These are phyloP conservation scores for Illadopsis cleaveri DNA, from an alignment of 2,113 vertebrate species.

Conservation along the genomic window DNA sequence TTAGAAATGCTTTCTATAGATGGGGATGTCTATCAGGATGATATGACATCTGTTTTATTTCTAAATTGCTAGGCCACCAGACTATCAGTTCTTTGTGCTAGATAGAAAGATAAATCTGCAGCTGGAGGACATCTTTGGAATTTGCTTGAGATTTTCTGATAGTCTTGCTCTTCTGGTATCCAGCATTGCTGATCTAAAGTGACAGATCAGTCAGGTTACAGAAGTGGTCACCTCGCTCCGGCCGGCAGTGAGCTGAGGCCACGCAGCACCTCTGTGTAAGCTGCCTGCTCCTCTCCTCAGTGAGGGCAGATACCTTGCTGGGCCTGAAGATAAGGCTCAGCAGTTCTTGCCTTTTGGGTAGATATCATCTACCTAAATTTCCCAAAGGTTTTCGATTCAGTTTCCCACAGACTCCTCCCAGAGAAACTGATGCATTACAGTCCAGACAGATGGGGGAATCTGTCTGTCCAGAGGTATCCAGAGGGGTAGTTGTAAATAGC, in stretches of 20 bases:
- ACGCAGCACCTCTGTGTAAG: background rate
- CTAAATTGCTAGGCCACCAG: slow-evolving; percentile 6
- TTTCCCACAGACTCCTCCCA: background rate
- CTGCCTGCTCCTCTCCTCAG: background rate
- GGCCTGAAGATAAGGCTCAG: background rate
- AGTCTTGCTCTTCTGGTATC: slow-evolving; percentile 8
- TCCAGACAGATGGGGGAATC: background rate
- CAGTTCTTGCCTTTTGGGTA: background rate
- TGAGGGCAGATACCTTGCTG: background rate
- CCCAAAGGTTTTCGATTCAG: background rate
- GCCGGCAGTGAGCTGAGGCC: background rate
- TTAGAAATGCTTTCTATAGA: background rate
- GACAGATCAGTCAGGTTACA: background rate
- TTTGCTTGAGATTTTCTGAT: slow-evolving; percentile 49
- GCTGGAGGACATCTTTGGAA: slow-evolving; percentile 12
- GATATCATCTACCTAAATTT: background rate
- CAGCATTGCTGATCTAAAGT: slow-evolving; percentile 1
- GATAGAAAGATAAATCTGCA: slow-evolving; percentile 23
- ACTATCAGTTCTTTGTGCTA: background rate
- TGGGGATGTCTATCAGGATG: background rate
- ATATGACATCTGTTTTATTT: background rate
- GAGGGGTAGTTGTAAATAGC: background rate
- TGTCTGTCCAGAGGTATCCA: background rate
- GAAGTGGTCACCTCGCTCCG: background rate
- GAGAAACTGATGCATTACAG: accelerated